These are phyloP conservation scores for Esperia sulphurella DNA, from an alignment of 2,888 invertebrate genomes.

Conservation along the genomic window DNA sequence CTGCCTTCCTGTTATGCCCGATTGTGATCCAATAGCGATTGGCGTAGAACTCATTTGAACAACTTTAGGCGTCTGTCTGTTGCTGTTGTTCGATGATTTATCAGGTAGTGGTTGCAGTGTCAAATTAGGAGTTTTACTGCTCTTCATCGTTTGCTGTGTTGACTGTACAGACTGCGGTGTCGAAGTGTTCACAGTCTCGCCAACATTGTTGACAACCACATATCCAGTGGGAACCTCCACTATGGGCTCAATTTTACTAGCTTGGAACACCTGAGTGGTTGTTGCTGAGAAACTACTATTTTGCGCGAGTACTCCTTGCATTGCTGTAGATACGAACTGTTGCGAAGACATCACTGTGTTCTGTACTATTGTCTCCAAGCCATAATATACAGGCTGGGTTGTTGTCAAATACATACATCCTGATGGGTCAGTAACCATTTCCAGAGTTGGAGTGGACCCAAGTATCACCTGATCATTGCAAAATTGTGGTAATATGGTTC, in stretches of 20 bases:
- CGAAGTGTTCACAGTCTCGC: slow-evolving; percentile 68
- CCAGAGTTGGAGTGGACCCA: slow-evolving; percentile 80
- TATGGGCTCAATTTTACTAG: slow-evolving; percentile 90
- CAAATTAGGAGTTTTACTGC: slow-evolving; percentile 65
- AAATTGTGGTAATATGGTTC: slow-evolving; percentile 74
- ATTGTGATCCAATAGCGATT: slow-evolving; percentile 49
- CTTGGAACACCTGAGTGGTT: slow-evolving; percentile 90
- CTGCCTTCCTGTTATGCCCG: slow-evolving; percentile 57
- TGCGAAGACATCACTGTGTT: slow-evolving; percentile 95
- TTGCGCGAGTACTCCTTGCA: slow-evolving; percentile 88
- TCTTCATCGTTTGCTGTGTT: slow-evolving; percentile 60
- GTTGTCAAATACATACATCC: slow-evolving; percentile 80
- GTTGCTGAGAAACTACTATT: slow-evolving; percentile 92
- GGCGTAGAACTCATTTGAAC: slow-evolving; percentile 62
- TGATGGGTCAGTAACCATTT: slow-evolving; percentile 81
- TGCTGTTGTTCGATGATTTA: slow-evolving; percentile 49
- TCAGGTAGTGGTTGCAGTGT: slow-evolving; percentile 72
- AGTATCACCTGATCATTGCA: slow-evolving; percentile 81
- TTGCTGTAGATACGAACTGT: slow-evolving; percentile 89
- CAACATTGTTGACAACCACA: slow-evolving; percentile 83
- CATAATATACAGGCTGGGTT: slow-evolving; percentile 89
- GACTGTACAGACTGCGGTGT: slow-evolving; percentile 64
- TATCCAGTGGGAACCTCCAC: slow-evolving; percentile 87
- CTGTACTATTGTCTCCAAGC: slow-evolving; percentile 91
- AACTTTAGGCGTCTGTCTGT: slow-evolving; percentile 66